A percentile compares a stretch with the other conserved stretches of the same genome.
Conservation (phyloP, 2,113 vertebrate species). For the Harpagus bidentatus region DNA sequence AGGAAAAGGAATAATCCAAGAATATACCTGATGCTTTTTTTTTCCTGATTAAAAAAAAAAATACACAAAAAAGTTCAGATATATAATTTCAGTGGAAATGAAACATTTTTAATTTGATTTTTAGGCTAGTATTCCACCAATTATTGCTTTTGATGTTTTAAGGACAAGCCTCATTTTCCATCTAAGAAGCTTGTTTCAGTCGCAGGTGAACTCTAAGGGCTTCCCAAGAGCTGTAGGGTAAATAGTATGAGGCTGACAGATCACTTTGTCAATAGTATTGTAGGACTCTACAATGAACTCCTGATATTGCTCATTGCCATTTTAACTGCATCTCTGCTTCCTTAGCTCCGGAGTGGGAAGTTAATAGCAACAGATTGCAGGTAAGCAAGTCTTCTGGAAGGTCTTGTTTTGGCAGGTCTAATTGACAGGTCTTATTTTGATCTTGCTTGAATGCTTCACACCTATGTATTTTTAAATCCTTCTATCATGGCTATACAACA, state of each 20-base stretch:
- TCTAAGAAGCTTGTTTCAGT: neutral
- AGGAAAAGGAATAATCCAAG: neutral
- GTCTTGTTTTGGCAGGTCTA: neutral
- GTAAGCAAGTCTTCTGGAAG: neutral
- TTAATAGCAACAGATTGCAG: neutral
- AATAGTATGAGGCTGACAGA: neutral
- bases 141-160: neutral
- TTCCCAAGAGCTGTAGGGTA: neutral
- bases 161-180: neutral
- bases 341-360: neutral
- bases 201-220: neutral
- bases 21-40: neutral
- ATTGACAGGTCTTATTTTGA: neutral
- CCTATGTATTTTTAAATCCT: neutral
- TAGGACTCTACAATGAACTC: neutral
- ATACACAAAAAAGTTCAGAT: neutral
- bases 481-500: neutral
- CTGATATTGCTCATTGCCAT: neutral
- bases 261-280: neutral
- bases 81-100: neutral
- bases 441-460: neutral
- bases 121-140: neutral
- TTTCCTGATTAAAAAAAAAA: neutral
- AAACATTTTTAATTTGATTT: neutral
- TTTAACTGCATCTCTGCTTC: neutral